These are phyloP conservation scores for Lasioglossum lativentre DNA, from an alignment of 2,888 invertebrate species.

Conservation along the genomic window DNA sequence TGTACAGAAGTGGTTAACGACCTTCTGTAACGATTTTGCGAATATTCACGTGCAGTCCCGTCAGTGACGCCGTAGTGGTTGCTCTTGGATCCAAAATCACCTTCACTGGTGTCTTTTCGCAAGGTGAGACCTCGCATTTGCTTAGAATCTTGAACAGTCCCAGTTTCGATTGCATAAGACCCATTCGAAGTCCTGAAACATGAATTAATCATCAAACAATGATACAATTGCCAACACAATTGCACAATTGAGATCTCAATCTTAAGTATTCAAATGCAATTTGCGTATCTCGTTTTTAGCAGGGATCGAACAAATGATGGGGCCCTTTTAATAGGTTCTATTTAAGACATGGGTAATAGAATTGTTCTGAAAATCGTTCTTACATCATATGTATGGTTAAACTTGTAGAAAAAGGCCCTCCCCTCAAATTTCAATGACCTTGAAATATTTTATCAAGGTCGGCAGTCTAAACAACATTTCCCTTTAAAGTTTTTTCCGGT, in stretches of 20 bases:
- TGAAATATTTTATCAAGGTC: too few relatives aligned
- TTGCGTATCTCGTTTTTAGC: too few relatives aligned
- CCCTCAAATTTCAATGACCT: too few relatives aligned
- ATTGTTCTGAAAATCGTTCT: too few relatives aligned
- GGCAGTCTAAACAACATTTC: too few relatives aligned
- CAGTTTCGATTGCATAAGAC: constrained; percentile 76
- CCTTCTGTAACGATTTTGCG: neutral
- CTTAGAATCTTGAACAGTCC: constrained; percentile 74
- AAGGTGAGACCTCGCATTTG: constrained; percentile 73
- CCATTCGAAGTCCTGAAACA: constrained; percentile 75
- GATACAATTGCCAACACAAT: neutral
- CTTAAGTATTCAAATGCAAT: too few relatives aligned
- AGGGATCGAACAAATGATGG: too few relatives aligned
- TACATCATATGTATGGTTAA: too few relatives aligned
- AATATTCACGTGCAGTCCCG: constrained; percentile 71
- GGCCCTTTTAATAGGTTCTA: too few relatives aligned
- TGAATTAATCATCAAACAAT: neutral
- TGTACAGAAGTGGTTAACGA: neutral
- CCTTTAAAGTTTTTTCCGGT: too few relatives aligned
- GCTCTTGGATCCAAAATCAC: constrained; percentile 69
- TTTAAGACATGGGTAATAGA: too few relatives aligned
- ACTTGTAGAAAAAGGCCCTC: too few relatives aligned
- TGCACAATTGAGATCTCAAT: neutral
- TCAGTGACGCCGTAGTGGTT: constrained; percentile 61
- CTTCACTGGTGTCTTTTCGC: constrained; percentile 72